Conservation (phyloP, 1,140 invertebrate genomes). For the Lucilia cuprina region DNA sequence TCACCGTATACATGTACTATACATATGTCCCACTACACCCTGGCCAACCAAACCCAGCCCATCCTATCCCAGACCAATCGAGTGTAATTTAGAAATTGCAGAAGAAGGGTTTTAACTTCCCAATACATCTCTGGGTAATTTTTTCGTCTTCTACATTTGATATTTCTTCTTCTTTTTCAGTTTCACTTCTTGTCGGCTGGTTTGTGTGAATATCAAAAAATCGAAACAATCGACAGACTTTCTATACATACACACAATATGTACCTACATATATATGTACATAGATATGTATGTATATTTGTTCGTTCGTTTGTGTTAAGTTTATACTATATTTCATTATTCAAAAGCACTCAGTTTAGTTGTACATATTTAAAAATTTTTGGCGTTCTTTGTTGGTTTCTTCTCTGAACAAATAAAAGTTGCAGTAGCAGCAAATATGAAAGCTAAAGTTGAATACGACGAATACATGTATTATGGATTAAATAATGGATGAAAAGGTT, state of each 20-base stretch:
- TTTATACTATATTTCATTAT: background rate
- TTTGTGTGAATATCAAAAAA: background rate
- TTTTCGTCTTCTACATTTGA: background rate
- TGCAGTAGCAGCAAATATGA: background rate
- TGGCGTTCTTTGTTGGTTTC: background rate
- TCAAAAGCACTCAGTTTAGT: background rate
- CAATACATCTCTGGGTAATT: background rate
- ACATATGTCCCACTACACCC: background rate
- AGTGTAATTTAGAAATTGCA: background rate
- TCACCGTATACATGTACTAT: background rate
- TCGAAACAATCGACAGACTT: background rate
- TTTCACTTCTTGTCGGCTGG: background rate
- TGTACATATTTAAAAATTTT: background rate
- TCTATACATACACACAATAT: no score
- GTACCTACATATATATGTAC: no score
- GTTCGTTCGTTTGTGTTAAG: no score
- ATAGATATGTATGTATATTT: no score
- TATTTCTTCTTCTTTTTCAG: background rate
- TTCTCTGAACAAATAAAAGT: constrained; percentile 1
- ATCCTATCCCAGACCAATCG: background rate
- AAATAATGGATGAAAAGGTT: background rate
- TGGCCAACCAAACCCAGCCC: background rate
- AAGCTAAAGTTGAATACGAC: background rate
- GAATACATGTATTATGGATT: background rate
- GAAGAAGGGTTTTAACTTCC: background rate